Evolutionary conservation across 2,113 vertebrate species (phyloP).

Genomic region (Chroicocephalus ridibundus): DNA sequence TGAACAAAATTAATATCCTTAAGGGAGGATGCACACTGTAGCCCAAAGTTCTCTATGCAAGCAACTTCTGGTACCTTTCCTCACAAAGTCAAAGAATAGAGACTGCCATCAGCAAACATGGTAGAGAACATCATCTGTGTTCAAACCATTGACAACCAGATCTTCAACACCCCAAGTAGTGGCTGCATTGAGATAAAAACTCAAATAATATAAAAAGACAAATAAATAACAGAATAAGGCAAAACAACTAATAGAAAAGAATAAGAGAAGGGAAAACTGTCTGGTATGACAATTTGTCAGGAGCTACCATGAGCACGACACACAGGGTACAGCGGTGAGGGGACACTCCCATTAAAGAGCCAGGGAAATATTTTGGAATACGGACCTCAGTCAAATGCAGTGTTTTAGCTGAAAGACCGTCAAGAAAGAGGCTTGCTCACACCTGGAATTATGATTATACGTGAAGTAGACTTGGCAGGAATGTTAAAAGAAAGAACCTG

Average conservation of each 20-base stretch:
- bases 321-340: neutral
- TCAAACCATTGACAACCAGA: rapidly evolving
- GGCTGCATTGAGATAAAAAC: neutral
- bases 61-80: neutral
- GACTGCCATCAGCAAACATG: neutral
- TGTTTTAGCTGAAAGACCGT: neutral
- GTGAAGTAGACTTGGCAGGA: neutral
- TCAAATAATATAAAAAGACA: neutral
- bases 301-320: neutral
- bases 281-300: neutral
- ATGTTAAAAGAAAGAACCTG: neutral
- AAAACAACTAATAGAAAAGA: neutral
- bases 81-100: neutral
- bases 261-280: neutral
- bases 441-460: neutral
- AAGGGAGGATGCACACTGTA: neutral
- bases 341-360: neutral
- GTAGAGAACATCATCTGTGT: neutral
- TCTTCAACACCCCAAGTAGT: neutral
- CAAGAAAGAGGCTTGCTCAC: neutral
- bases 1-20: neutral
- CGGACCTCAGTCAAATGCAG: neutral
- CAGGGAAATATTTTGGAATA: neutral
- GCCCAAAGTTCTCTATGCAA: neutral
- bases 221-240: neutral